Base-by-base conservation (phyloP, 2,888 invertebrate species). In the Nemotelus nigrinus region DNA sequence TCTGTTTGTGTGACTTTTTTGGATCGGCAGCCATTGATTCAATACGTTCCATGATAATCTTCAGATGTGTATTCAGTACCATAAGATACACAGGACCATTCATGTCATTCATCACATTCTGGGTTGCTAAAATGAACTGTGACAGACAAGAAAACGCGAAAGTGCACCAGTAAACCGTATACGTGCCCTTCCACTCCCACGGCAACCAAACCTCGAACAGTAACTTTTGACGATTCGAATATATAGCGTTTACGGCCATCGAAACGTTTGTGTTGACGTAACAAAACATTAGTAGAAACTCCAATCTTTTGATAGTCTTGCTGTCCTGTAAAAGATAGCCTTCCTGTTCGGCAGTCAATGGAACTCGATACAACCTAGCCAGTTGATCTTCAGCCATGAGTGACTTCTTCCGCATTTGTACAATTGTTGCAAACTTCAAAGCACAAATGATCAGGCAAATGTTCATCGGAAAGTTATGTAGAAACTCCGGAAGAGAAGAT, bases 141-240 rank as follows among this genome's bases (percentile, higher is more conserved):
- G 80, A 72, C 0, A 79, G 2, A 25, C 65, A 67, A 64, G 81
- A 82, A 76, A 78, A 81, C 4, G 57, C 3, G 76, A 80, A 80
- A 0, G 78, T 77, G 7, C 80, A 43, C 5, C 78, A 3, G 45
- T 80, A 82, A 25, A 80, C 81, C 0, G 8, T 55, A 1, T 74
- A 71, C 0, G 80, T 39, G 4, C 77, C 65, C 2, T 4, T 25
- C 58, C 80, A 81, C 5, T 82, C 63, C 39, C 68, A 63, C 0
- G 82, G 82, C 77, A 80, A 80, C 76, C 81, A 82, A 2, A 78
- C 81, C 48, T 80, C 80, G 60, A 80, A 81, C 4, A 80, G 63
- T 5, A 82, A 8, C 6, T 74, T 65, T 4, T 77, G 5, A 25
- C 58, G 58, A 58, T 58, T 4, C 58, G 58, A 58, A 3, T 25